phyloP scores from a whole-genome alignment of 2,797 vertebrate genomes.

The Apogon talboti region DNA sequence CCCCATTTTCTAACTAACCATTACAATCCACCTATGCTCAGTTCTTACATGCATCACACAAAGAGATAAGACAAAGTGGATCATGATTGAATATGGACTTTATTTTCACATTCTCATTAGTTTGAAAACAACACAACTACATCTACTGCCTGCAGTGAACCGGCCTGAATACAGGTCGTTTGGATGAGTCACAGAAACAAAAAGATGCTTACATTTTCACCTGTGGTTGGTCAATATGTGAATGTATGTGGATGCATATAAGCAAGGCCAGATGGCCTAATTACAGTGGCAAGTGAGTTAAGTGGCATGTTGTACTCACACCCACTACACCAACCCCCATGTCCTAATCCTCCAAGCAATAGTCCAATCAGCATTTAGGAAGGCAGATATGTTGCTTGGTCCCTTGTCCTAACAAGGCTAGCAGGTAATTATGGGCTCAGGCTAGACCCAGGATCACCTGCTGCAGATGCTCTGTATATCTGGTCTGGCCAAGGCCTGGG shows the following conservation, averaged over 20 bases:
- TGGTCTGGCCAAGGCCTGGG: conserved; percentile 1
- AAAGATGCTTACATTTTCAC: conserved; percentile 63
- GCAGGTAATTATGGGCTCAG: conserved; percentile 85
- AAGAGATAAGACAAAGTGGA: conserved; percentile 38
- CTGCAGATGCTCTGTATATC: conserved; percentile 61
- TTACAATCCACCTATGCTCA: conserved; percentile 14
- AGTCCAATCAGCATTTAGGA: conserved; percentile 88
- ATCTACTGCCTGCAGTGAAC: conserved; percentile 4
- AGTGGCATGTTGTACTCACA: conserved; percentile 79
- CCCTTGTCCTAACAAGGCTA: conserved; percentile 60
- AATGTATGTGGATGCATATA: conserved; percentile 58
- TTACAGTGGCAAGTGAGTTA: conserved; percentile 85
- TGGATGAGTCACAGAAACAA: conserved; percentile 44
- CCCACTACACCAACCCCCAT: conserved; percentile 71
- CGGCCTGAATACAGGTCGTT: conserved; percentile 15
- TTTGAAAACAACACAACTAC: conserved; percentile 16
- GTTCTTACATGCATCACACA: conserved; percentile 5
- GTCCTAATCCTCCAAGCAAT: conserved; percentile 84
- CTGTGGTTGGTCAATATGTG: conserved; percentile 47
- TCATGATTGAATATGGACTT: conserved; percentile 29
- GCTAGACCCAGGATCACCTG: conserved; percentile 72
- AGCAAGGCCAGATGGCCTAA: conserved; percentile 87
- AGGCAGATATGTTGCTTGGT: conserved; percentile 53
- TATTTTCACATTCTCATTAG: conserved; percentile 13
- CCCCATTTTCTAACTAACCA: conserved; percentile 40